phyloP scores from a whole-genome alignment of 2,888 invertebrate genomes.

The Zaprionus lineosus region DNA sequence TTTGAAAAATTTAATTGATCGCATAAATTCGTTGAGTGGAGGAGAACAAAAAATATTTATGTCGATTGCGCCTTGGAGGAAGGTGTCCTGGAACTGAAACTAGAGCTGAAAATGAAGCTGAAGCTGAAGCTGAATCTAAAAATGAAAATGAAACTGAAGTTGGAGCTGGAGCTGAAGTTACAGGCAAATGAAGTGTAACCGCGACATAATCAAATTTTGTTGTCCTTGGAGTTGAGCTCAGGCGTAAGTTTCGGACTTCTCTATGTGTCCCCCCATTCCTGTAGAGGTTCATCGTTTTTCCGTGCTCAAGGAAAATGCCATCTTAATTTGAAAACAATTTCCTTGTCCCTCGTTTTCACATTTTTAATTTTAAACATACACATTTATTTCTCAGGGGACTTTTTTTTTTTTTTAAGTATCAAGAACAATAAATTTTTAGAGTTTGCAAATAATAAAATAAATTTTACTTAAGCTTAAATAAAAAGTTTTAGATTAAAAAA shows the following conservation, averaged over 20 bases:
- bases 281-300: too few species aligned
- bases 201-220: conserved; percentile 74
- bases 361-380: conserved; percentile 36
- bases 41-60: conserved; percentile 58
- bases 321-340: conserved; percentile 79
- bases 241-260: conserved; percentile 58
- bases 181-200: conserved; percentile 70
- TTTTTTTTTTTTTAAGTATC: too few species aligned
- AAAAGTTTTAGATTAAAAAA: neutral
- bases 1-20: conserved; percentile 78
- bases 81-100: too few species aligned
- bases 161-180: neutral
- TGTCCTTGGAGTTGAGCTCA: conserved; percentile 10
- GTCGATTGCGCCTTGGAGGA: conserved; percentile 46
- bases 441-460: neutral
- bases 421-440: neutral
- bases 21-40: conserved; percentile 69
- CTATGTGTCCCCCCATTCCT: too few species aligned
- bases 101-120: neutral
- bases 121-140: neutral
- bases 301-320: conserved; percentile 51
- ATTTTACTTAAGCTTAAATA: neutral
- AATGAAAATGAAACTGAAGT: too few species aligned
- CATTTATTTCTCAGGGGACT: conserved; percentile 60
- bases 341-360: conserved; percentile 26